Conservation (phyloP, 2,113 vertebrate species). For the Siniperca chuatsi region DNA sequence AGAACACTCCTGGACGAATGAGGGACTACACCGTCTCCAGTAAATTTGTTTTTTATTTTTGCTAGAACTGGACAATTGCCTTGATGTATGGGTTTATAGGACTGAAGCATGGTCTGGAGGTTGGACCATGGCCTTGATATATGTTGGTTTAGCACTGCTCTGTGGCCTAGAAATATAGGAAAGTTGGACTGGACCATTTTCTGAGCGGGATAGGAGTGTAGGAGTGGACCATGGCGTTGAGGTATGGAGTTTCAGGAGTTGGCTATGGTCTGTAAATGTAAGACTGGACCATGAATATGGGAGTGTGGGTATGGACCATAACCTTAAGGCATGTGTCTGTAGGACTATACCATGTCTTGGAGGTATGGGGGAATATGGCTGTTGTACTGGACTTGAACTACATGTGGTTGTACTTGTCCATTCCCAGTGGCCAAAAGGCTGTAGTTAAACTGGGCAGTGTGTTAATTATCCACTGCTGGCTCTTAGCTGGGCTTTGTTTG, state of each 20-base stretch:
- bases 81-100: background rate
- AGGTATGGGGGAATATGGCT: background rate
- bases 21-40: no score
- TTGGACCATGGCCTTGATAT: background rate
- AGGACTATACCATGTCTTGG: constrained; percentile 12
- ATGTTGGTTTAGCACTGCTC: no score
- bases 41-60: background rate
- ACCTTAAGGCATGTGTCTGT: background rate
- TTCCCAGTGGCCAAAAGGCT: background rate
- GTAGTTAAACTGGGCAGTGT: background rate
- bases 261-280: background rate
- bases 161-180: background rate
- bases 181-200: background rate
- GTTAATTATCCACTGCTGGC: constrained; percentile 54
- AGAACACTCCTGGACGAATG: no score
- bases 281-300: background rate
- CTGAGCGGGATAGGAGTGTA: background rate
- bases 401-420: constrained; percentile 12
- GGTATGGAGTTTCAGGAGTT: background rate
- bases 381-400: constrained; percentile 32
- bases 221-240: background rate
- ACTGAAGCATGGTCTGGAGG: background rate
- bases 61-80: background rate
- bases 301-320: background rate
- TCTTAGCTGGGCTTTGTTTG: constrained; percentile 57